phyloP scores from a whole-genome alignment of 2,113 vertebrate genomes.

The Coreoperca whiteheadi region DNA sequence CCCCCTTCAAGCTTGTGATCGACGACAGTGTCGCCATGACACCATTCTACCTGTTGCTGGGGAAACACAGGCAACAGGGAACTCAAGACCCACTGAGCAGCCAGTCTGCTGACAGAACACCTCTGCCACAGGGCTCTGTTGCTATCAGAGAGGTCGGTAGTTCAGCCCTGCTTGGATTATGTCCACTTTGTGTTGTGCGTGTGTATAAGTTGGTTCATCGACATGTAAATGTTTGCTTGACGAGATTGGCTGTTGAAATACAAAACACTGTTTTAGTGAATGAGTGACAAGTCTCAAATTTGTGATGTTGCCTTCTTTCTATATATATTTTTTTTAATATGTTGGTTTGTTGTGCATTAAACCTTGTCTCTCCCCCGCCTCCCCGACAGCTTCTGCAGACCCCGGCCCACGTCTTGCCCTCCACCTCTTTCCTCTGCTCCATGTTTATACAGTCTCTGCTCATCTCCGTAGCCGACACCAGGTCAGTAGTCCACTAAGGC shows the following conservation, averaged over 20 bases:
- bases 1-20: conserved; percentile 84
- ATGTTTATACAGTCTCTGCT: conserved; percentile 92
- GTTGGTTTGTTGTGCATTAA: neutral
- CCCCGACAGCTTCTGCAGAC: conserved; percentile 90
- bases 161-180: fast-evolving
- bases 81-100: conserved; percentile 38
- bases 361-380: neutral
- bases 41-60: conserved; percentile 91
- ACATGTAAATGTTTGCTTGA: neutral
- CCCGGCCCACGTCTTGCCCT: conserved; percentile 93
- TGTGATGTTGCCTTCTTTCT: neutral
- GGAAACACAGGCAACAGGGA: conserved; percentile 85
- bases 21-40: conserved; percentile 91
- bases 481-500: conserved; percentile 63
- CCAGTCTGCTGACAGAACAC: conserved; percentile 56
- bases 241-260: neutral
- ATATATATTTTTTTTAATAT: too few relatives aligned
- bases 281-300: neutral
- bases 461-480: conserved; percentile 78
- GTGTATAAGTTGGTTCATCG: fast-evolving
- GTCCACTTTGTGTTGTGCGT: neutral
- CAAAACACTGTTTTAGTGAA: neutral
- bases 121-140: conserved; percentile 82
- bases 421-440: conserved; percentile 91
- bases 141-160: conserved; percentile 88